These are phyloP conservation scores for Dicerorhinus sumatrensis DNA, from an alignment of 2,113 vertebrate species.

Conservation along the genomic window DNA sequence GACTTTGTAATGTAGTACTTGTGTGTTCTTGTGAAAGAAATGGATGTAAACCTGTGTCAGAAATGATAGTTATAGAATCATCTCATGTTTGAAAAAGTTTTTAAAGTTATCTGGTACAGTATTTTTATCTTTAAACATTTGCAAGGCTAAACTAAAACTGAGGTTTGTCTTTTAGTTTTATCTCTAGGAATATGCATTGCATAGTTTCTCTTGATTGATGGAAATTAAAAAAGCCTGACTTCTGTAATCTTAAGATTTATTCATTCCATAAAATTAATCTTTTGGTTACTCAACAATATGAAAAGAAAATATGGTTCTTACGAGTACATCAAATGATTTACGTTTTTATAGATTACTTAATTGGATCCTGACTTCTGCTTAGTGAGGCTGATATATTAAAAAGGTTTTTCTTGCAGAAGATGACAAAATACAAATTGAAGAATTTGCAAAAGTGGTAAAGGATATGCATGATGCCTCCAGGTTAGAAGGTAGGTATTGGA, in stretches of 20 bases:
- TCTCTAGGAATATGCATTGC: neutral
- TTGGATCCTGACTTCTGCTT: slow-evolving; percentile 25
- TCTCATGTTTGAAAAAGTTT: neutral
- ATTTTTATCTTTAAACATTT: slow-evolving; percentile 15
- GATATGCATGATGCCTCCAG: slow-evolving; percentile 2
- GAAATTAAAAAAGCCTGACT: neutral
- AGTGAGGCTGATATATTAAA: neutral
- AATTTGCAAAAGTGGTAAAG: slow-evolving; percentile 57
- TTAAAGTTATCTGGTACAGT: neutral
- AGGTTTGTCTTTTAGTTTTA: neutral
- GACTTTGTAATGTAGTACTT: neutral
- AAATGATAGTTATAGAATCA: neutral
- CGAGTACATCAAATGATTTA: neutral
- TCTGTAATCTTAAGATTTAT: neutral
- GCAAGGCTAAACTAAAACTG: neutral
- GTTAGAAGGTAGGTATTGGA: slow-evolving; percentile 29
- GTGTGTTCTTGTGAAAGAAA: neutral
- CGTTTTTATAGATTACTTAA: neutral
- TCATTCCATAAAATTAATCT: slow-evolving; percentile 11
- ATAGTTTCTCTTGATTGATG: slow-evolving; percentile 10
- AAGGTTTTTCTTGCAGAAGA: slow-evolving; percentile 44
- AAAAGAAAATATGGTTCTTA: slow-evolving; percentile 11
- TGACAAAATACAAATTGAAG: slow-evolving; percentile 59
- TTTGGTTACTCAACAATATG: neutral
- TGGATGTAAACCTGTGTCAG: neutral